phyloP scores from a whole-genome alignment of 2,888 invertebrate species.

The Drosophila multiciliata region DNA sequence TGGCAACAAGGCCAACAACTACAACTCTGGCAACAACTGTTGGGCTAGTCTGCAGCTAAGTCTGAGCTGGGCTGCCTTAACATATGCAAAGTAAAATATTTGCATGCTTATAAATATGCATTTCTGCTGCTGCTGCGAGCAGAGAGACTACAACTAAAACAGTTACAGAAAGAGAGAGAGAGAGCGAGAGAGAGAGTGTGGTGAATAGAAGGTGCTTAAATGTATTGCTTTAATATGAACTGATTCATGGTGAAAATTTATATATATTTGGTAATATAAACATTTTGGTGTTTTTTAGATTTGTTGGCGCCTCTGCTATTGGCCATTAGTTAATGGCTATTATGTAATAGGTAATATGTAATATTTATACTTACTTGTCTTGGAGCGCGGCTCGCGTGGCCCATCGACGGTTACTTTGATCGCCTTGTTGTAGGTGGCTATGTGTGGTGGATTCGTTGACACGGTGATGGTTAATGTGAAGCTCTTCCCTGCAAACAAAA shows the following conservation, averaged over 20 bases:
- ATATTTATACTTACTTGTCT: conserved; percentile 91
- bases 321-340: conserved; percentile 5
- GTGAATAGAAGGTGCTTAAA: neutral
- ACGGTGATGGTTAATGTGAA: conserved; percentile 98
- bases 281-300: conserved; percentile 9
- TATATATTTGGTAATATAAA: conserved; percentile 20
- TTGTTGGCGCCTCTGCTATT: neutral
- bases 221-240: conserved; percentile 35
- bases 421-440: conserved; percentile 97
- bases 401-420: conserved; percentile 99
- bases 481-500: conserved; percentile 93
- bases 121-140: conserved; percentile 32
- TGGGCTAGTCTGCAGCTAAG: conserved; percentile 21
- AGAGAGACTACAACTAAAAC: neutral
- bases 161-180: neutral
- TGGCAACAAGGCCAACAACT: conserved; percentile 9
- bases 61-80: conserved; percentile 60
- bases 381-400: conserved; percentile 96
- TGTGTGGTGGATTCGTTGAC: conserved; percentile 97
- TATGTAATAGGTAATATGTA: neutral
- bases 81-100: conserved; percentile 84
- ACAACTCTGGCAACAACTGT: conserved; percentile 15
- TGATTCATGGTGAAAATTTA: conserved; percentile 16
- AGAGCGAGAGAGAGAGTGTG: neutral
- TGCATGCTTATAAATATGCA: conserved; percentile 84